Evolutionary conservation across 2,888 invertebrate genomes (phyloP), one percentile per base, ranked within the genome.

Genomic region (Drosophila cracens): DNA sequence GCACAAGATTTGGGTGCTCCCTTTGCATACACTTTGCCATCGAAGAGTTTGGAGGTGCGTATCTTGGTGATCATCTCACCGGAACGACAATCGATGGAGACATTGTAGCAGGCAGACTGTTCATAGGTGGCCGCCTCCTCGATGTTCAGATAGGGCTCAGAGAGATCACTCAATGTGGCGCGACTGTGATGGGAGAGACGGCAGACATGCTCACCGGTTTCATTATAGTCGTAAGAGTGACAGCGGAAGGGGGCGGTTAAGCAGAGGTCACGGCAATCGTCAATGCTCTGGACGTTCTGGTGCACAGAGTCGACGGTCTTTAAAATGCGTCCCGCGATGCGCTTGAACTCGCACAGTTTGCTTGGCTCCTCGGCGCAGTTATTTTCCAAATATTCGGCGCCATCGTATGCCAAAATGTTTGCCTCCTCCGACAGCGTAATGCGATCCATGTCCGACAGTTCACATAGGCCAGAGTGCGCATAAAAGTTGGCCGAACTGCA

Each of bases 271-370:
- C 97, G 95, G 93, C 98, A 98, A 93, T 97, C 98, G 89, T 98
- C 97, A 74, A 97, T 94, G 31, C 96, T 96, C 81, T 96, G 96
- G 46, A 98, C 96, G 91, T 98, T 97, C 94, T 97, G 97, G 92
- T 97, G 97, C 43, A 98, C 98, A 7, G 98, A 97, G 92, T 98
- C 98, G 61, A 98, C 98, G 2, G 98, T 98, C 94, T 98, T 98
- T 81, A 98, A 93, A 88, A 98, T 98, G 90, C 97, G 96, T 29
- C 98, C 98, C 62, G 95, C 95, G 93, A 97, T 95, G 92, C 97
- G 97, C 93, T 98, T 97, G 94, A 98, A 98, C 94, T 98, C 98
- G 94, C 98, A 98, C 77, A 98, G 94, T 93, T 97, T 98, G 59
- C 97, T 97, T 25, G 98, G 98, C 91, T 98, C 98, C 90, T 97